Percentiles rank a stretch among this genome's conserved stretches.
Conservation (phyloP, 2,113 vertebrate species). For the Brachyhypopomus gauderio region DNA sequence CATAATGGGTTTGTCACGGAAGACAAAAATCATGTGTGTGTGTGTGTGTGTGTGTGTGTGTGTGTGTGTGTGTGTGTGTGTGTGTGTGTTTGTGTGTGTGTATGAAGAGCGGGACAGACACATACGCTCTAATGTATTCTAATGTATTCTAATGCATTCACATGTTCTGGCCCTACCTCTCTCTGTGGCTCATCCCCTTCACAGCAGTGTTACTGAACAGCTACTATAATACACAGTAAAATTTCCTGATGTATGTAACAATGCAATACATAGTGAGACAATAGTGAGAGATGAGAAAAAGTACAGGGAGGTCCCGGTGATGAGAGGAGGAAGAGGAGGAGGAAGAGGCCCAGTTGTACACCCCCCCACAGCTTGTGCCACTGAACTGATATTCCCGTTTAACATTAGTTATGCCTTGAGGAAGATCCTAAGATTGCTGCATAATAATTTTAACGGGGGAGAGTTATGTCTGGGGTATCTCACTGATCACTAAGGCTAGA, state of each 20-base stretch:
- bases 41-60: conserved; percentile 57
- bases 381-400: conserved; percentile 29
- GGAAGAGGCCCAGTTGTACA: background rate
- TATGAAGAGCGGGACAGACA: conserved; percentile 45
- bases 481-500: too few relatives aligned
- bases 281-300: conserved; percentile 74
- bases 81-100: conserved; percentile 58
- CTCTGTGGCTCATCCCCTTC: conserved; percentile 54
- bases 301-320: conserved; percentile 69
- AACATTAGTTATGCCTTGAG: conserved; percentile 25
- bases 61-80: conserved; percentile 50
- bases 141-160: too few relatives aligned
- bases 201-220: too few relatives aligned
- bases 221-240: conserved; percentile 79
- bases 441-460: background rate
- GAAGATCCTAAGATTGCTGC: background rate
- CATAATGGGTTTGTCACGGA: conserved; percentile 62
- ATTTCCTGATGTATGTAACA: too few relatives aligned
- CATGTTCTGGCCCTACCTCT: conserved; percentile 54
- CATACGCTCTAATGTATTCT: conserved; percentile 58
- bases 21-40: conserved; percentile 65
- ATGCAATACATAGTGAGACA: too few relatives aligned
- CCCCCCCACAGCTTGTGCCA: conserved; percentile 21
- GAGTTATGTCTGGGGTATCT: too few relatives aligned
- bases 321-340: too few relatives aligned